Conservation (phyloP, 2,888 invertebrate genomes). For the Sphaerophoria rueppellii region DNA sequence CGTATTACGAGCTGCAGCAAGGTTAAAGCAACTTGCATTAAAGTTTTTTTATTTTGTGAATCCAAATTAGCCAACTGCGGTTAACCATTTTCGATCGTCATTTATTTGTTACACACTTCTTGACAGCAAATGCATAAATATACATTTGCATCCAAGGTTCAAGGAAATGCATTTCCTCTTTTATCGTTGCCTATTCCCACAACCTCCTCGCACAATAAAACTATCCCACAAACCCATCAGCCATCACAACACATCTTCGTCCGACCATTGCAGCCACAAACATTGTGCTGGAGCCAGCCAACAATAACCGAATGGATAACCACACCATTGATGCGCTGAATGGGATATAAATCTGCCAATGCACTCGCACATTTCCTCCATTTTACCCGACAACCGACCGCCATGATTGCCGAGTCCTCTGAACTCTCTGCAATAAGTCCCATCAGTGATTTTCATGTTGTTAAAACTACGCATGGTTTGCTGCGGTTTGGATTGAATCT, state of each 20-base stretch:
- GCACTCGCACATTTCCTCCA: constrained; percentile 37
- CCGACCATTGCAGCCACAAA: not conserved
- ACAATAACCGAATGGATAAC: constrained; percentile 39
- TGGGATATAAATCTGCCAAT: constrained; percentile 58
- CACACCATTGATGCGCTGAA: constrained; percentile 55
- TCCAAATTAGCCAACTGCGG: not conserved
- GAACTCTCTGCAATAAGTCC: constrained; percentile 33
- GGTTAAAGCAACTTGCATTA: no score
- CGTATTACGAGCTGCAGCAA: no score
- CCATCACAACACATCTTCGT: not conserved
- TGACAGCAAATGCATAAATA: not conserved
- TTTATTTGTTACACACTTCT: not conserved
- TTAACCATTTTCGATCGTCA: not conserved
- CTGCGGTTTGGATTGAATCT: constrained; percentile 40
- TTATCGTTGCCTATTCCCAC: constrained; percentile 12
- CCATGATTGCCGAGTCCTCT: constrained; percentile 14
- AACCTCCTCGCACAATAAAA: constrained; percentile 41
- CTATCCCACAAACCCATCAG: constrained; percentile 33
- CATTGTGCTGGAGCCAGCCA: constrained; percentile 22
- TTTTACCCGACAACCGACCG: no score
- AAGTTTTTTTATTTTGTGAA: no score
- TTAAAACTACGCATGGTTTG: constrained; percentile 42
- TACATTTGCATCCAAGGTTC: not conserved
- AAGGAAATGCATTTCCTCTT: constrained; percentile 40
- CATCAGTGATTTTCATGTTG: not conserved